Base-by-base conservation (phyloP, 1,140 invertebrate species). In the Microplitis mediator region DNA sequence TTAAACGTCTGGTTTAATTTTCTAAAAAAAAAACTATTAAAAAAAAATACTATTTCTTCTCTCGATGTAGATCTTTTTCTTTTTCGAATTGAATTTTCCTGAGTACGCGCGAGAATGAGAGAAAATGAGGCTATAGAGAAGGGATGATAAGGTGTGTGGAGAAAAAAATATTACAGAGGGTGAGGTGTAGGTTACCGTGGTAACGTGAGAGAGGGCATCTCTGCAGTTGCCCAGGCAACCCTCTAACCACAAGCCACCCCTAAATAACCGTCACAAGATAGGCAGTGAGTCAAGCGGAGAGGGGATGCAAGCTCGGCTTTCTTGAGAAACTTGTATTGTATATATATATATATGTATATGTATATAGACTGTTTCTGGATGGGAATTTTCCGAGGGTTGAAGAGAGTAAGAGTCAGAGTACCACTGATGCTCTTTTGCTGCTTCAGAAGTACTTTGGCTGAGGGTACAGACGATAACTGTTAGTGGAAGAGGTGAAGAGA, bases 401-500 rank as follows among this genome's bases (percentile, higher is more conserved):
- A 45, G 39, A 45, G 39, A 45, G 11, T 9, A 11, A 45, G 39
- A 45, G 39, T 45, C 4, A 9, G 23, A 9, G 6, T 45, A 11
- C 39, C 39, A 3, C 6, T 45, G 39, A 45, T 45, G 39, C 39
- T 45, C 39, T 45, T 45, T 45, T 45, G 39, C 39, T 11, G 39
- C 6, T 45, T 45, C 39, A 45, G 39, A 45, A 45, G 39, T 45
- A 11, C 39, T 45, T 45, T 45, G 39, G 39, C 39, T 45, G 51
- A 36, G 60, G 50, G 58, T 16, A 68, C 74, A 63, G 73, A 75
- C 76, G 76, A 76, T 81, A 82, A 82, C 81, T 78, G 80, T 82
- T 82, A 82, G 78, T 75, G 72, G 76, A 72, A 63, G 75, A 84
- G 81, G 81, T 83, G 83, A 84, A 75, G 81, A 84, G 81, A 82